Evolutionary conservation across 2,113 vertebrate genomes (phyloP), one percentile per base, ranked within the genome.

Genomic region (Manacus vitellinus): DNA sequence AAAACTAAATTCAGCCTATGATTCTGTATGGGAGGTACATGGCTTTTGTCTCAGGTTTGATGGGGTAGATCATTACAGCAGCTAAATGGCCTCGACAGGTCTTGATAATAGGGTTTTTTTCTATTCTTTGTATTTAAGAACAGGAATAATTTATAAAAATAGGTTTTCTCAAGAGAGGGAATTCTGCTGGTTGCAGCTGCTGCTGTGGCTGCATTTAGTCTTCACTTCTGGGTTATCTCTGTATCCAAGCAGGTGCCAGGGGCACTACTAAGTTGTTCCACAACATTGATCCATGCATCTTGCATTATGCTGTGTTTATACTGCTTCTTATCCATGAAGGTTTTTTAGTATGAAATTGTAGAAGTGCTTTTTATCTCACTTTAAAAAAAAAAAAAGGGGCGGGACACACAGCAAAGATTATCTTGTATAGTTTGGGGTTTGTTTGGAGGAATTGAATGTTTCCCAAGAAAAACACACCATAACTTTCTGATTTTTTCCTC

Each of bases 311-410:
- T 47, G 72, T 70, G n/a, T 30, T 78, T 51, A 28, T 14, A 10
- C 51, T 56, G 4, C 51, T 73, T 4, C 51, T 63, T 24, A 27
- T 3, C 39, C 72, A 2, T 27, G 39, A 37, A 54, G 30, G 25
- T 27, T 75, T 63, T 22, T 82, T 52, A 31, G 10, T 35, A 43
- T 33, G 27, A 49, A 27, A 9, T 14, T 41, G 9, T 2, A 22
- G 31, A 70, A 58, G 5, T 89, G 25, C 2, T 44, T 67, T 67
- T 47, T 49, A 47, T 8, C 8, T 67, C 72, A 37, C 30, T 51
- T 37, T 1, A 5, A 17, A 73, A 54, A 47, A 41, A 41, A 12
- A 52, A 72, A 39, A 3, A 2, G 1, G 3, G 5, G 1, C 0
- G 4, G 17, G 10, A 17, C 0, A 28, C 21, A 23, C 17, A 37